Conservation (phyloP, 2,888 invertebrate genomes). For the Metalampra italica region DNA sequence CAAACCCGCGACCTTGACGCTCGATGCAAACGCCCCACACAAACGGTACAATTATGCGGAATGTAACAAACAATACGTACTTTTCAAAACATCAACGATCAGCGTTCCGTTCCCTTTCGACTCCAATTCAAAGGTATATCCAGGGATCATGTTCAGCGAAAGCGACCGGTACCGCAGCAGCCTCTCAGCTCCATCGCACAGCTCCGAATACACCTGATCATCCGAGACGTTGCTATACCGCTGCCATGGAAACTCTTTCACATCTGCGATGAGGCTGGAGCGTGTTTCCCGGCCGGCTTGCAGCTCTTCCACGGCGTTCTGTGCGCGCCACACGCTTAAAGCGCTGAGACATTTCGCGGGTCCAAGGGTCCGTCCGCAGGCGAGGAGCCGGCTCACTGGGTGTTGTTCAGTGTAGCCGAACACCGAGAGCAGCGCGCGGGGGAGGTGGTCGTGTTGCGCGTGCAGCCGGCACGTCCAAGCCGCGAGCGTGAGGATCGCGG, state of each 20-base stretch:
- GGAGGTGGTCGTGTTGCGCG: constrained; percentile 21
- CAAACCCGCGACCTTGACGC: no score
- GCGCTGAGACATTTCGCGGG: constrained; percentile 76
- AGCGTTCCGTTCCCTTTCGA: constrained; percentile 73
- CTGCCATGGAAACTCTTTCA: constrained; percentile 63
- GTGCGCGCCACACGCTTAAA: constrained; percentile 74
- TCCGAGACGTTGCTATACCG: constrained; percentile 57
- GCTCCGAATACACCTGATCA: constrained; percentile 65
- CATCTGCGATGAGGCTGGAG: constrained; percentile 40
- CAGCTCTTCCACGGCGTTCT: constrained; percentile 38
- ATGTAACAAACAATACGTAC: constrained; percentile 40
- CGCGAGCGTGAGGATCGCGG: constrained; percentile 45
- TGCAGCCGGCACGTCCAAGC: constrained; percentile 27
- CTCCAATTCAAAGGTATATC: constrained; percentile 68
- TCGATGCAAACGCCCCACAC: no score
- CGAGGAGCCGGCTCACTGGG: constrained; percentile 29
- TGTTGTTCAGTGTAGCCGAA: constrained; percentile 27
- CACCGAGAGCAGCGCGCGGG: constrained; percentile 21
- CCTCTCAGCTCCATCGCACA: constrained; percentile 67
- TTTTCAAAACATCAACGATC: constrained; percentile 67
- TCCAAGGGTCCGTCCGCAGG: constrained; percentile 53
- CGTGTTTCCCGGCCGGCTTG: constrained; percentile 18
- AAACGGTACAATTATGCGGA: no score
- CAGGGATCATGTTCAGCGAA: constrained; percentile 68
- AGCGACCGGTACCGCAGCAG: constrained; percentile 72